phyloP scores from a whole-genome alignment of 1,140 invertebrate species.

The Leptinotarsa lineolata region DNA sequence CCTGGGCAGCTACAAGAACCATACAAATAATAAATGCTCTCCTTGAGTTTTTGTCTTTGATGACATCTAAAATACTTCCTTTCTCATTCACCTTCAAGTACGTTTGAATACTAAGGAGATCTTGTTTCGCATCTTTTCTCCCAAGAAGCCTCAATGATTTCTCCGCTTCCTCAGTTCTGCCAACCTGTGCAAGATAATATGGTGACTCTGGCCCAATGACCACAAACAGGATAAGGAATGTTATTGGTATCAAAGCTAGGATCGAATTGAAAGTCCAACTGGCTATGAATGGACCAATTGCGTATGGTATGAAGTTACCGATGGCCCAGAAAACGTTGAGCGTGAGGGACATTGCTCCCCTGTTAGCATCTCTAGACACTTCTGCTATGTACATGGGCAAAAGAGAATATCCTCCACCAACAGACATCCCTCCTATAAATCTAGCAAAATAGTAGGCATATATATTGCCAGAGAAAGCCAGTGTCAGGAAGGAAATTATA shows the following conservation, averaged over 20 bases:
- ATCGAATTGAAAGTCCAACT: conserved; percentile 58
- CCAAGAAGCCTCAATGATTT: conserved; percentile 63
- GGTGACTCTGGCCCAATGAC: conserved; percentile 73
- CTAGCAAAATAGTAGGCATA: conserved; percentile 60
- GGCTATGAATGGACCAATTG: conserved; percentile 40
- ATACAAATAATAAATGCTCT: conserved; percentile 72
- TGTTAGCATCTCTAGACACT: conserved; percentile 67
- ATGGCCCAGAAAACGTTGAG: conserved; percentile 40
- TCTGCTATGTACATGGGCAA: conserved; percentile 69
- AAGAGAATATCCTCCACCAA: conserved; percentile 68
- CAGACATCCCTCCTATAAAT: conserved; percentile 65
- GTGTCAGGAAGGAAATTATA: conserved; percentile 68
- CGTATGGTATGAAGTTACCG: conserved; percentile 42
- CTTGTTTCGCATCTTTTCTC: conserved; percentile 61
- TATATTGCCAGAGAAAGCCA: conserved; percentile 61
- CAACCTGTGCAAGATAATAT: conserved; percentile 66
- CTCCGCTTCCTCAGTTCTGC: conserved; percentile 65
- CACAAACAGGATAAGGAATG: conserved; percentile 61
- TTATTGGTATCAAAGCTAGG: conserved; percentile 56
- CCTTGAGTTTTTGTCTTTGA: conserved; percentile 60
- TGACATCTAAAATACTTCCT: conserved; percentile 39
- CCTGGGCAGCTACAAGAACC: conserved; percentile 72
- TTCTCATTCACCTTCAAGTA: conserved; percentile 17
- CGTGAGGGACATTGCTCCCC: conserved; percentile 58
- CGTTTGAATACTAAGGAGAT: conserved; percentile 55